Base-by-base conservation (phyloP, 2,797 vertebrate species). In the Pogonophryne albipinna region DNA sequence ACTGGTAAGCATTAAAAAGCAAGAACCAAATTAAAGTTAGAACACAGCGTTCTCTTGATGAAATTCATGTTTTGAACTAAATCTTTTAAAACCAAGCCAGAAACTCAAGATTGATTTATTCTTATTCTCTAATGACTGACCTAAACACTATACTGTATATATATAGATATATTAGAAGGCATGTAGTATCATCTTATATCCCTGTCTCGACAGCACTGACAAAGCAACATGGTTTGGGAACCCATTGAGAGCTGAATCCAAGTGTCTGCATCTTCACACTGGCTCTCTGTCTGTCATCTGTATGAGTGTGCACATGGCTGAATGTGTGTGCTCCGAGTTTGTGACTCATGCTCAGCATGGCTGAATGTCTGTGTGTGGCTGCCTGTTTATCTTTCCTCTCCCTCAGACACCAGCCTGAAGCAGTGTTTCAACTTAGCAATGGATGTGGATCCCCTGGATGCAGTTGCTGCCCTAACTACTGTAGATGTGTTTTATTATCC, bases 251-350 rank as follows among this genome's bases (percentile, higher is more conserved):
- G 76, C 71, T 61, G 74, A 70, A 79, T 85, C 87, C 88, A 89
- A 89, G 80, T 68, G 78, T 84, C 74, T 88, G 77, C 78, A 84
- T 88, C 83, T 83, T 67, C 65, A 82, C 71, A 45, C 76, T 79
- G 74, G 23, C 66, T 88, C 75, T 74, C 85, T 65, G 86, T 90
- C 80, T 90, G 86, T 87, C 88, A 88, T 91, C 89, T 92, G 88
- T 80, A 85, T 83, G 83, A 87, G 84, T 84, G 79, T 87, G 85
- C 81, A 87, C 85, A 89, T 81, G 80, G 87, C 88, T 91, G 75
- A 87, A 78, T 82, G 82, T 91, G 88, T 90, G 82, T 82, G 80
- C 87, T 89, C 53, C 61, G 59, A 56, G 64, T 82, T 85, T 81
- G 78, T 90, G 90, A 91, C 80, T 91, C 90, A 90, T 86, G 74